Percentiles rank a stretch among this genome's conserved stretches.
These are phyloP conservation scores for Drosophila aldrichi DNA, from an alignment of 2,888 invertebrate genomes.

Conservation along the genomic window DNA sequence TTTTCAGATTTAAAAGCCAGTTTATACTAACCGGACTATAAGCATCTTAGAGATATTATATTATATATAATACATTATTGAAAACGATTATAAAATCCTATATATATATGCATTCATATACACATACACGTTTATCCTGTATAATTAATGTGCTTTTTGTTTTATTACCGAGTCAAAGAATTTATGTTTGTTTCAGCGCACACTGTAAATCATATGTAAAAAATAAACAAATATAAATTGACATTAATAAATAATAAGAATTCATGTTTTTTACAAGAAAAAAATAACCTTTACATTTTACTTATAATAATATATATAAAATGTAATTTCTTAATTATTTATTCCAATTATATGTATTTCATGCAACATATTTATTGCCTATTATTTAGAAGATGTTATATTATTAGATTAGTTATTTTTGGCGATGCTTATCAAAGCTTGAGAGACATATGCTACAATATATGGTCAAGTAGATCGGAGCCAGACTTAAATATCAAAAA, in stretches of 20 bases:
- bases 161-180: background rate
- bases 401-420: too few species aligned
- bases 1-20: constrained; percentile 4
- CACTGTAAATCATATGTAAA: constrained; percentile 22
- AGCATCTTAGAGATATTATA: constrained; percentile 3
- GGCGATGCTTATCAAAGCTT: too few species aligned
- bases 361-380: too few species aligned
- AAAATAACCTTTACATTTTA: background rate
- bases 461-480: too few species aligned
- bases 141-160: background rate
- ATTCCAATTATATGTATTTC: too few species aligned
- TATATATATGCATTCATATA: background rate
- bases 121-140: background rate
- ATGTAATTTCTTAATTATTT: background rate
- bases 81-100: background rate
- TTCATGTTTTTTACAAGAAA: background rate
- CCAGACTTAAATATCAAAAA: too few species aligned
- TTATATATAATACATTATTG: constrained; percentile 11
- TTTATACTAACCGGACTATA: constrained; percentile 4
- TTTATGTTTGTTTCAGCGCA: background rate
- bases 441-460: too few species aligned
- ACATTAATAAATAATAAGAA: background rate
- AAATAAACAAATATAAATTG: constrained; percentile 3
- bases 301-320: background rate
- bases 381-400: too few species aligned